Conservation (phyloP, 1,140 invertebrate species). For the Ceratina australensis region DNA sequence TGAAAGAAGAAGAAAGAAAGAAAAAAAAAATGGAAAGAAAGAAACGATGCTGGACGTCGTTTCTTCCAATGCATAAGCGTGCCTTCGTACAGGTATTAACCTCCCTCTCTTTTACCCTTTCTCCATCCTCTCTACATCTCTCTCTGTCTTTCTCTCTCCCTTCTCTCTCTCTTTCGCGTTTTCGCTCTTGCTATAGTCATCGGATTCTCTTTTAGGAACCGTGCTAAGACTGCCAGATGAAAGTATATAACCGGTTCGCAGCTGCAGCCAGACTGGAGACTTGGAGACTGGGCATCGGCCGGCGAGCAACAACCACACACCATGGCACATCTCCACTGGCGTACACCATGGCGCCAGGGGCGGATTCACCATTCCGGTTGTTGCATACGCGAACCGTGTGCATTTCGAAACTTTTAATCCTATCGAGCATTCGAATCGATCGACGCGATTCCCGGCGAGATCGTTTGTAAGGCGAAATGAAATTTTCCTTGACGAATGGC, state of each 20-base stretch:
- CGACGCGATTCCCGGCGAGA: constrained; percentile 4
- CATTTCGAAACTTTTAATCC: constrained; percentile 32
- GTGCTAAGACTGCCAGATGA: constrained; percentile 69
- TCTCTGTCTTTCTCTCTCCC: constrained; percentile 28
- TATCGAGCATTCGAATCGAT: constrained; percentile 27
- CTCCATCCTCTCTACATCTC: constrained; percentile 35
- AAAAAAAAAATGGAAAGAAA: constrained; percentile 11
- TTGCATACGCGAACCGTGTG: constrained; percentile 10
- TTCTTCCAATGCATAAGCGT: constrained; percentile 65
- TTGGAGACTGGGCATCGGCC: constrained; percentile 64
- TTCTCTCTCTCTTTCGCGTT: constrained; percentile 21
- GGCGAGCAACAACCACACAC: constrained; percentile 61
- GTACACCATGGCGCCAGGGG: constrained; percentile 64
- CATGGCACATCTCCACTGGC: constrained; percentile 49
- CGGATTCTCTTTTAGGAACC: constrained; percentile 74
- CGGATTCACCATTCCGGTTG: constrained; percentile 51
- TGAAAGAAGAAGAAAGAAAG: constrained; percentile 13
- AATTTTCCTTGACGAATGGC: not conserved
- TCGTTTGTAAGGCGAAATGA: not conserved
- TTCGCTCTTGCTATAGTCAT: constrained; percentile 59
- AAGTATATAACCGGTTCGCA: constrained; percentile 76
- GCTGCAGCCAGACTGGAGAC: constrained; percentile 70
- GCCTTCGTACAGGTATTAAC: constrained; percentile 67
- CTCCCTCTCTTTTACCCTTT: constrained; percentile 25
- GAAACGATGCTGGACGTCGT: constrained; percentile 53